Evolutionary conservation across 1,140 invertebrate genomes (phyloP).

Genomic region (Lanistes nyassanus): DNA sequence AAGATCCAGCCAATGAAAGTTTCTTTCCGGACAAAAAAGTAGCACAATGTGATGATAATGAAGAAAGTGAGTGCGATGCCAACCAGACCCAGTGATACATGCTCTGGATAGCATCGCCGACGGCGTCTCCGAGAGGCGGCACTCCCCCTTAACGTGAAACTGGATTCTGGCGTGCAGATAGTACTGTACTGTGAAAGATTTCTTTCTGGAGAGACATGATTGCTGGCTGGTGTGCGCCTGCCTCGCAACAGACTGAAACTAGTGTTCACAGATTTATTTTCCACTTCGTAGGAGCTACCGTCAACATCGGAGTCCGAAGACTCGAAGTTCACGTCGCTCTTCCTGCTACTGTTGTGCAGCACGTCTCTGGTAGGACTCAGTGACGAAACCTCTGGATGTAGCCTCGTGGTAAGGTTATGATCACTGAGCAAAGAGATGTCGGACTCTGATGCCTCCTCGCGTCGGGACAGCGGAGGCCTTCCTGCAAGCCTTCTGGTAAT

Average conservation of each 20-base stretch:
- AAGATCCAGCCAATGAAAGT: slow-evolving; percentile 29
- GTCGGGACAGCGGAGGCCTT: slow-evolving; percentile 15
- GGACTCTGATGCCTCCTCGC: slow-evolving; percentile 14
- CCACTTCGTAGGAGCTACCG: slow-evolving; percentile 52
- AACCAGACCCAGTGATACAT: slow-evolving; percentile 43
- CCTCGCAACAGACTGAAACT: slow-evolving; percentile 33
- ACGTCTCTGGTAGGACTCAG: slow-evolving; percentile 17
- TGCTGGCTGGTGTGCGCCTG: slow-evolving; percentile 13
- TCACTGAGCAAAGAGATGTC: slow-evolving; percentile 6
- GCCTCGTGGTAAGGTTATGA: background rate
- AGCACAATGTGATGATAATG: slow-evolving; percentile 24
- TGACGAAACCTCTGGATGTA: slow-evolving; percentile 33
- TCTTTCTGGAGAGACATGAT: slow-evolving; percentile 22
- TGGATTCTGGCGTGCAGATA: slow-evolving; percentile 1
- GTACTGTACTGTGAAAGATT: slow-evolving; percentile 13
- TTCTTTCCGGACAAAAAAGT: slow-evolving; percentile 31
- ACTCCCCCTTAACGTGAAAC: slow-evolving; percentile 11
- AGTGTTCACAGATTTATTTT: slow-evolving; percentile 56
- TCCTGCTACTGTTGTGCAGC: slow-evolving; percentile 10
- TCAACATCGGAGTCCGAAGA: slow-evolving; percentile 56
- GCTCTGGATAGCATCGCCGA: slow-evolving; percentile 28
- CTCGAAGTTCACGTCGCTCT: slow-evolving; percentile 43
- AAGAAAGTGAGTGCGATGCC: slow-evolving; percentile 44
- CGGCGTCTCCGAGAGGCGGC: slow-evolving; percentile 7
- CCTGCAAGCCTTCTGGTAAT: slow-evolving; percentile 1